Evolutionary conservation across 1,140 invertebrate species (phyloP), one percentile per base, ranked within the genome.

Genomic region (Caenorhabditis latens): DNA sequence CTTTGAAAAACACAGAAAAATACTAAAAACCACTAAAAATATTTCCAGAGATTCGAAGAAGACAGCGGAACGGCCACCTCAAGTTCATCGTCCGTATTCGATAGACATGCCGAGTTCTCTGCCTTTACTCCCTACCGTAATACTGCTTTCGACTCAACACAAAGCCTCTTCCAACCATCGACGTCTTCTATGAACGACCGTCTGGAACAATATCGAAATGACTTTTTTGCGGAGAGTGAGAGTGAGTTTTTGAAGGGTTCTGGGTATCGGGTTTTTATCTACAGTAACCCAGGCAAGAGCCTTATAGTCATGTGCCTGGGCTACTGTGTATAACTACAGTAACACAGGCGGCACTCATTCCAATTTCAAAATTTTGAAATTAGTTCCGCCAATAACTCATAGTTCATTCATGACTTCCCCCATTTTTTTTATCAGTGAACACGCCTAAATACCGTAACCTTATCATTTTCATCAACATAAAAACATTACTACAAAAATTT

Each of bases 31-130:
- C 24, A 32, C 19, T 63, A 9, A 9, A 40, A 7, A 14, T 9
- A 7, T 42, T 87, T 87, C 0, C 86, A 87, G 86, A 55, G n/a
- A 43, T 82, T 83, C 55, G 61, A 21, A 24, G 53, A 84, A 63
- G 86, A 87, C 50, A 83, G 75, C 13, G 86, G 86, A 71, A 48
- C 71, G 43, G 82, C 82, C 11, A 84, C 82, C n/a, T 83, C 79
- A 6, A 63, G 53, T 46, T 82, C 57, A 6, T 83, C 86, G 11
- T 87, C 86, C 11, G 32, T 82, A 16, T 48, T 87, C 50, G 57
- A 83, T 13, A 13, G 86, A 71, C 61, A 82, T 46, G 14, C 55
- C 55, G 40, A 50, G n/a, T 84, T 84, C 43, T 84, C 53, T 0
- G 84, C 84, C 1, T 85, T 85, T 24, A 24, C 65, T 0, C 84